Base-by-base conservation (phyloP, 2,113 vertebrate genomes). In the Ia io region DNA sequence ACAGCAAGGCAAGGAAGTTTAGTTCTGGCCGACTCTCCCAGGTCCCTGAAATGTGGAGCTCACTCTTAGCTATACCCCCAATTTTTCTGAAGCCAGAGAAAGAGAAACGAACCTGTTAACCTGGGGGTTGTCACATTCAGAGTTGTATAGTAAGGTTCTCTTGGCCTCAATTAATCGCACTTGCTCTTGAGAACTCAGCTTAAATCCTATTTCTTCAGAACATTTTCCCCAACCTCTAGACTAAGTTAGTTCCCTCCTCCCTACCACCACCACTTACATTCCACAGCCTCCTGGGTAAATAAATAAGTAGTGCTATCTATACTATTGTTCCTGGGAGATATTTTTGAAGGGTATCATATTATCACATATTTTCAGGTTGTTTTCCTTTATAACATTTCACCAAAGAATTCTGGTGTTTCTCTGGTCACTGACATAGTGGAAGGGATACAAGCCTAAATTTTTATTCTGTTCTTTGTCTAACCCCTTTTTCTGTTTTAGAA, bases 381-480 rank as follows among this genome's bases (percentile, higher is more conserved):
- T 77, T 88, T 69, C 7, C 42, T 13, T 59, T 42, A 63, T 10
- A 42, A 80, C 22, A 47, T 83, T 92, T 84, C 23, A 16, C 12
- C 11, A 47, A 93, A 69, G 18, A 44, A 80, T 95, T 69, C 11
- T 49, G 1, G 12, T 44, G 4, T 32, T 90, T 30, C 25, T 88
- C 37, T 79, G 30, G 32, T 71, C 18, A 40, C 3, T 71, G 44
- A 71, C 17, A 61, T 65, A 69, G 47, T 28, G 16, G 23, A 12
- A 9, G 14, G 14, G 10, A 82, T 25, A 59, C 10, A 61, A 17
- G 3, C 8, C 23, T 61, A 16, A 18, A 44, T 32, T 69, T 80
- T 85, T 79, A 88, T 90, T 44, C 32, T 74, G 17, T 40, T 93
- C 40, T 85, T 87, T 78, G 18, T 44, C 80, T 90, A n/a, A 53